A percentile compares a stretch with the other conserved stretches of the same genome.
Evolutionary conservation across 53 echinoderm and acorn worm species (phyloP).

Genomic region (Pentamera pediparva): DNA sequence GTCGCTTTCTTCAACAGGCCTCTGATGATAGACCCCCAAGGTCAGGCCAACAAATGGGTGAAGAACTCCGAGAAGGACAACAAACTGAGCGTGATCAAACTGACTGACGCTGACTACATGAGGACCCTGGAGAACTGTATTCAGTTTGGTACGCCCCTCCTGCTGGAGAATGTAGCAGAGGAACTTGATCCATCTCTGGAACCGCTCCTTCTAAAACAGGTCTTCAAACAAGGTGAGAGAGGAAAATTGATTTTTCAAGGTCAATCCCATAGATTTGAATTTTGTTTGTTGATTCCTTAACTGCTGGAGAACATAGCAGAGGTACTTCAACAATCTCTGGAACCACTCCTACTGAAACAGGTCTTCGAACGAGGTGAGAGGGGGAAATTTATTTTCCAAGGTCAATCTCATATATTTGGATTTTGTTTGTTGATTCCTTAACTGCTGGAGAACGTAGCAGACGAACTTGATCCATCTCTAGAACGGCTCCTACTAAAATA

Average conservation of each 20-base stretch:
- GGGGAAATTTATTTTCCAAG: no score
- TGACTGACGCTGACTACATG: constrained; percentile 99
- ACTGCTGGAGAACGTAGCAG: constrained; percentile 92
- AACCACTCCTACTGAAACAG: constrained; percentile 84
- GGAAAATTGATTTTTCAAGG: no score
- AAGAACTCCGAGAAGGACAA: constrained; percentile 99
- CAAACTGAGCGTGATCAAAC: constrained; percentile 95
- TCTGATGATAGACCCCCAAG: constrained; percentile 98
- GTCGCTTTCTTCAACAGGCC: constrained; percentile 53
- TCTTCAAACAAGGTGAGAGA: constrained; percentile 95
- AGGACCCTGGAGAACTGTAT: constrained; percentile 98
- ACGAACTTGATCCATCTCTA: constrained; percentile 93
- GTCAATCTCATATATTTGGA: no score
- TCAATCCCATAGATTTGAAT: no score
- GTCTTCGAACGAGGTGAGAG: constrained; percentile 90
- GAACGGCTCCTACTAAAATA: constrained; percentile 93
- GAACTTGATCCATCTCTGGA: constrained; percentile 96
- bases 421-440: no score
- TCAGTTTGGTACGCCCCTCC: constrained; percentile 91
- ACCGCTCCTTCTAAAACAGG: constrained; percentile 91
- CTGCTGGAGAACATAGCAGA: no score
- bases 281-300: no score
- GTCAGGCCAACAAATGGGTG: constrained; percentile 98
- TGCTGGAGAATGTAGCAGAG: constrained; percentile 93
- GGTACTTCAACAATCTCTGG: constrained; percentile 84